A percentile compares a stretch with the other conserved stretches of the same genome.
Conservation (phyloP, 2,113 vertebrate genomes). For the Gallinago jamesoni region DNA sequence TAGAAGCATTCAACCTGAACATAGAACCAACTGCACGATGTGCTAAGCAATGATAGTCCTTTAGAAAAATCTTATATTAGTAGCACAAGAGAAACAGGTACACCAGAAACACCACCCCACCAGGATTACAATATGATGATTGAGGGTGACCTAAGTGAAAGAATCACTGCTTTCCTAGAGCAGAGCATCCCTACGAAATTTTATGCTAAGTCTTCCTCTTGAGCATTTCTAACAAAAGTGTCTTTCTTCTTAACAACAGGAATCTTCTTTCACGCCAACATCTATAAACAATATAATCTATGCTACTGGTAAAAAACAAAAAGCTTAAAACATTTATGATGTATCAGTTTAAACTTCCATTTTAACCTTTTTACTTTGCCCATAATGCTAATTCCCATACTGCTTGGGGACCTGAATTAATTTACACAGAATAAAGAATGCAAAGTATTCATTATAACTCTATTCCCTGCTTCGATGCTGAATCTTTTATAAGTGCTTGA, state of each 20-base stretch:
- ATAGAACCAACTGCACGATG: not conserved
- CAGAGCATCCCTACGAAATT: not conserved
- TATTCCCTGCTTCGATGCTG: not conserved
- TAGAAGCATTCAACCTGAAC: not conserved
- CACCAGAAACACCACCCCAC: not conserved
- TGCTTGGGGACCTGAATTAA: conserved; percentile 28
- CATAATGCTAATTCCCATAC: not conserved
- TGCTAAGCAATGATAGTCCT: not conserved
- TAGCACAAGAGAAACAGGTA: not conserved
- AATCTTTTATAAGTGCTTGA: conserved; percentile 11
- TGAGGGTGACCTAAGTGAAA: not conserved
- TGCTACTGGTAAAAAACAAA: not conserved
- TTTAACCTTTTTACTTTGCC: not conserved
- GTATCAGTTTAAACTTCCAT: not conserved
- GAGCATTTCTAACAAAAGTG: not conserved
- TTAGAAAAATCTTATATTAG: not conserved
- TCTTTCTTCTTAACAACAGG: not conserved
- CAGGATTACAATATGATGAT: not conserved
- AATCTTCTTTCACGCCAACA: not conserved
- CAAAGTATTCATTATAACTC: not conserved
- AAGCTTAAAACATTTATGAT: not conserved
- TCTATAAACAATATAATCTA: not conserved
- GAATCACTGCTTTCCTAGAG: not conserved
- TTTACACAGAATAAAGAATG: conserved; percentile 15
- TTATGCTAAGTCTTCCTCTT: not conserved